Evolutionary conservation across 1,140 invertebrate species (phyloP), one percentile per base, ranked within the genome.

Genomic region (Diachasmimorpha longicaudata): DNA sequence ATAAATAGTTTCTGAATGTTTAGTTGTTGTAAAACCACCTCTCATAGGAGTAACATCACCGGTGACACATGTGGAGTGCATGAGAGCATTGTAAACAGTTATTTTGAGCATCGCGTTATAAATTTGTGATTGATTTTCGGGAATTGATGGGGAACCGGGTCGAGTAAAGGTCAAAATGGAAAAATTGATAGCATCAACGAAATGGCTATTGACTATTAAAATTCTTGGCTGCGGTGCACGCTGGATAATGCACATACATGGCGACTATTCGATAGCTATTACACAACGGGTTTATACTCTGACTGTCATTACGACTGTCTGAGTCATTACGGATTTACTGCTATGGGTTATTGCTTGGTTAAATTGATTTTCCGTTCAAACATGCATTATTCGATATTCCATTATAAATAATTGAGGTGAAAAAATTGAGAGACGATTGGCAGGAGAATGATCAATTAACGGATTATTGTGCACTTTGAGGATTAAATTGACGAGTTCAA

Each of bases 281-380:
- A 68, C 25, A n/a, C 66, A 19, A 36, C 36, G 44, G 31, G 21
- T 55, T 70, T 52, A 31, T 46, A 31, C 25, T 75, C 67, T 14
- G 14, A 21, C 67, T 69, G 67, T 75, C 73, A 75, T 69, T 75
- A 70, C 44, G 66, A 55, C 31, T 39, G 58, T 48, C 42, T 69
- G 66, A 75, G 39, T 75, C 73, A 75, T 75, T 75, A 70, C 73
- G 52, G 42, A n/a, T 75, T 75, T 69, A 75, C 55, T 19, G 55
- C 52, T 72, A 14, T 37, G 19, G 21, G 23, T 73, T 73, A 70
- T 70, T 70, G 69, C 42, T n/a, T 19, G 21, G 63, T 0, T 63
- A 13, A 58, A 75, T 75, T 37, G 31, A 75, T 73, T 77, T 69
- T 77, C 11, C 11, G 13, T 21, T 8, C 10, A 42, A 75, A 70